Base-by-base conservation (phyloP, 2,888 invertebrate species). In the Orthosia gothica region DNA sequence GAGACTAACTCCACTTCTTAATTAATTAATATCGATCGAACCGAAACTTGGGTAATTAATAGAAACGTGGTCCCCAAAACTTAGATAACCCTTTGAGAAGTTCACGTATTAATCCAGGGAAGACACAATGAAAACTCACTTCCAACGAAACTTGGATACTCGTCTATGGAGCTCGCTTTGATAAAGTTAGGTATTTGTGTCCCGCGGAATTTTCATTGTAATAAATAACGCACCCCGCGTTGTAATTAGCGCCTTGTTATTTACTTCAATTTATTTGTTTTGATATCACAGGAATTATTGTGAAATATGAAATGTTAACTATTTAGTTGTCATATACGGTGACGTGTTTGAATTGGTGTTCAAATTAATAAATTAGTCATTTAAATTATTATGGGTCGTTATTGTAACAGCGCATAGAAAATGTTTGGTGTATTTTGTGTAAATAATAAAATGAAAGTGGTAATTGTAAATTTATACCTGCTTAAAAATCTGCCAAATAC, bases 11-110 rank as follows among this genome's bases (percentile, higher is more conserved):
- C 75, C 87, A 91, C 88, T 91, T 92, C 90, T 89, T 94, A 94
- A 95, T 95, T 94, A 95, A 95, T 94, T 94, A 92, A 93, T 91
- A 94, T 94, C 92, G 94, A 93, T 91, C 91, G 88, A 79, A 84
- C 84, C 78, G 84, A 84, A 95, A 96, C 92, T 95, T 93, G 87
- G 89, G 92, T 95, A 95, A 95, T 95, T 95, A 95, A 94, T 95
- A 95, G 94, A 92, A 94, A 93, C 93, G 93, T 91, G 93, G 93
- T 93, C 90, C 92, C 92, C 90, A 70, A 93, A 94, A 94, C 94
- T 95, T 93, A 93, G 94, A 93, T 93, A 94, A 95, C 93, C 95
- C 94, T 95, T 94, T 93, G 89, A 82, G 87, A 94, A 95, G 91
- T 95, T 95, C 93, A 93, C 91, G 93, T 94, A 95, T 95, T 95